These are phyloP conservation scores for Acleris sparsana DNA, from an alignment of 2,888 invertebrate genomes.

Conservation along the genomic window DNA sequence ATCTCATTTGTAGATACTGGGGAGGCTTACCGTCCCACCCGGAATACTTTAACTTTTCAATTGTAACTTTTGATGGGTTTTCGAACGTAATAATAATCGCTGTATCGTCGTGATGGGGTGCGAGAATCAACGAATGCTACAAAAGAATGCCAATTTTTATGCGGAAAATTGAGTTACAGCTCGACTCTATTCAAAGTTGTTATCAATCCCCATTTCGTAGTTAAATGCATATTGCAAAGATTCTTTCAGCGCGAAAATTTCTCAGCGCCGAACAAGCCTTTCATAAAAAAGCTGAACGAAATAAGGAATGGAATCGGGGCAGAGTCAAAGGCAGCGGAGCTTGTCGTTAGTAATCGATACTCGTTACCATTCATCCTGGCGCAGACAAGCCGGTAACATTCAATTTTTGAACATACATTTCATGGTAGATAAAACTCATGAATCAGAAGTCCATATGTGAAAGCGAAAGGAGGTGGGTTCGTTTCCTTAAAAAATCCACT, in stretches of 20 bases:
- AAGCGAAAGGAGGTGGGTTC: constrained; percentile 70
- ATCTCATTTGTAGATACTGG: constrained; percentile 79
- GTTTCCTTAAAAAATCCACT: constrained; percentile 75
- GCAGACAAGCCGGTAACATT: constrained; percentile 70
- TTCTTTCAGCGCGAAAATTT: constrained; percentile 49
- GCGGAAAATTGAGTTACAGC: constrained; percentile 78
- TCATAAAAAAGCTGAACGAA: constrained; percentile 28
- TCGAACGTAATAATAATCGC: constrained; percentile 83
- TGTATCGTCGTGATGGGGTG: constrained; percentile 75
- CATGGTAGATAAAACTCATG: constrained; percentile 81
- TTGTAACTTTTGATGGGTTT: constrained; percentile 84
- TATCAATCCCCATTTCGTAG: constrained; percentile 64
- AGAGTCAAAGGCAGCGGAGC: constrained; percentile 23
- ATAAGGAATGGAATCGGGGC: constrained; percentile 30
- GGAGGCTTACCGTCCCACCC: constrained; percentile 73
- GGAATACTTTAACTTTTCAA: constrained; percentile 84
- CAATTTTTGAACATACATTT: constrained; percentile 77
- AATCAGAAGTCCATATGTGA: constrained; percentile 79
- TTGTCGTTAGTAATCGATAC: constrained; percentile 46
- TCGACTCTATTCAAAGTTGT: constrained; percentile 51
- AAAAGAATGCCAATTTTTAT: constrained; percentile 81
- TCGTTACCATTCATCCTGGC: constrained; percentile 62
- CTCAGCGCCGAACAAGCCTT: constrained; percentile 22
- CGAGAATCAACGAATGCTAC: constrained; percentile 73
- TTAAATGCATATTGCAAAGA: constrained; percentile 60